phyloP scores from a whole-genome alignment of 2,113 vertebrate genomes.

The Empidonax traillii region DNA sequence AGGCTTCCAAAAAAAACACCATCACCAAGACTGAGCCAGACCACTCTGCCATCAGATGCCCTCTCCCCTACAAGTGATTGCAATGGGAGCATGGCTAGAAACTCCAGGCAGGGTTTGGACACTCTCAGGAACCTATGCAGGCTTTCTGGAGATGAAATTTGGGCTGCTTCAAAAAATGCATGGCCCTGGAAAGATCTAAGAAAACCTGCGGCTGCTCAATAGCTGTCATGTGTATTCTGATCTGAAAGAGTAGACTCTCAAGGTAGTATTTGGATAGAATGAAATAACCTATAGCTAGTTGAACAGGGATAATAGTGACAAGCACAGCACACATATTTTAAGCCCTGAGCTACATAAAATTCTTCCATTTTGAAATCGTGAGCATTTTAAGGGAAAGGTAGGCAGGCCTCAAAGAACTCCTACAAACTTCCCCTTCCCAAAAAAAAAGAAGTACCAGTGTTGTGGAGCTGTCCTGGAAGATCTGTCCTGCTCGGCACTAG shows the following conservation, averaged over 20 bases:
- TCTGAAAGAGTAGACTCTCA: not conserved
- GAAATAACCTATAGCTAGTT: not conserved
- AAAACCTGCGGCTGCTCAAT: not conserved
- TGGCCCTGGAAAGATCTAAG: not conserved
- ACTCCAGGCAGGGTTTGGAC: not conserved
- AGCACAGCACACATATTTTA: not conserved
- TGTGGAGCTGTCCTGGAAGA: not conserved
- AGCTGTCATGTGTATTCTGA: not conserved
- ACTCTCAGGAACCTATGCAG: accelerated
- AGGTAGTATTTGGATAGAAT: not conserved
- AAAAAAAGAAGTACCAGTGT: not conserved
- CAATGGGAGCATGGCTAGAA: not conserved
- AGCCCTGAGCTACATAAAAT: not conserved
- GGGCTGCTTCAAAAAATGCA: not conserved
- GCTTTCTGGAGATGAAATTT: not conserved
- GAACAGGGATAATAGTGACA: not conserved
- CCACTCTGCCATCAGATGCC: not conserved
- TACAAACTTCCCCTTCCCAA: not conserved
- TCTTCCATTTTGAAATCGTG: not conserved
- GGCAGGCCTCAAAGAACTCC: not conserved
- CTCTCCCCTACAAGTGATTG: not conserved
- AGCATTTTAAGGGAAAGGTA: not conserved
- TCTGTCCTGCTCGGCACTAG: not conserved
- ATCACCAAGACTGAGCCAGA: not conserved
- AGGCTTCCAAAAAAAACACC: not conserved